These are phyloP conservation scores for Mormoops blainvillei DNA, from an alignment of 2,113 vertebrate genomes.

Conservation along the genomic window DNA sequence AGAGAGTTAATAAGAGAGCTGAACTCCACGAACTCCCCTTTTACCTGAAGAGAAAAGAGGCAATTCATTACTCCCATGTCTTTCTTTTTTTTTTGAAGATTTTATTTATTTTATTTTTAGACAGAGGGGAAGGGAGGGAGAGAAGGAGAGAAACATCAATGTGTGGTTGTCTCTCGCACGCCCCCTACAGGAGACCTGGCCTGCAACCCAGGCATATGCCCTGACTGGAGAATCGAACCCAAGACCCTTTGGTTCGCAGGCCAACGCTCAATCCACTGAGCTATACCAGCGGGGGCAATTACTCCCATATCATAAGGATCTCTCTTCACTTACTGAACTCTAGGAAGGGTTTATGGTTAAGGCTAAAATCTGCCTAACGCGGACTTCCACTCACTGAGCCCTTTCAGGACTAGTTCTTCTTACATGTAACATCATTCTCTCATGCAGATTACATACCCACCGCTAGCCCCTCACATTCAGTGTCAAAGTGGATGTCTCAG, in stretches of 20 bases:
- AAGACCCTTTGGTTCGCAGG: no score
- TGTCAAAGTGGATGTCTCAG: background rate
- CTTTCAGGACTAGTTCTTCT: background rate
- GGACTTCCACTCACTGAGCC: background rate
- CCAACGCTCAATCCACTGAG: no score
- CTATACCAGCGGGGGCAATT: no score
- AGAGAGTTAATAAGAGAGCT: background rate
- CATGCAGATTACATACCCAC: background rate
- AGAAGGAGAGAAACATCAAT: no score
- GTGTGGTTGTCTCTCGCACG: no score
- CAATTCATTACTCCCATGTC: background rate
- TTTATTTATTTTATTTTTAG: no score
- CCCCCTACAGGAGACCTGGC: no score
- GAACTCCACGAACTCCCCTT: background rate
- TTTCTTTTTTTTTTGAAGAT: no score
- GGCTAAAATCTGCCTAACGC: background rate
- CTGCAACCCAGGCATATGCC: no score
- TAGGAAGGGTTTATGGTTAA: background rate
- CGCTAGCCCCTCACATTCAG: accelerated
- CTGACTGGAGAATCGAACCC: no score
- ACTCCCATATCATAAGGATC: background rate
- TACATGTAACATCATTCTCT: background rate
- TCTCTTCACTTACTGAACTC: background rate
- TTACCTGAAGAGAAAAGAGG: background rate
- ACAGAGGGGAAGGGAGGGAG: no score